Evolutionary conservation across 2,797 vertebrate species (phyloP), one percentile per base, ranked within the genome.

Genomic region (Picus viridis): DNA sequence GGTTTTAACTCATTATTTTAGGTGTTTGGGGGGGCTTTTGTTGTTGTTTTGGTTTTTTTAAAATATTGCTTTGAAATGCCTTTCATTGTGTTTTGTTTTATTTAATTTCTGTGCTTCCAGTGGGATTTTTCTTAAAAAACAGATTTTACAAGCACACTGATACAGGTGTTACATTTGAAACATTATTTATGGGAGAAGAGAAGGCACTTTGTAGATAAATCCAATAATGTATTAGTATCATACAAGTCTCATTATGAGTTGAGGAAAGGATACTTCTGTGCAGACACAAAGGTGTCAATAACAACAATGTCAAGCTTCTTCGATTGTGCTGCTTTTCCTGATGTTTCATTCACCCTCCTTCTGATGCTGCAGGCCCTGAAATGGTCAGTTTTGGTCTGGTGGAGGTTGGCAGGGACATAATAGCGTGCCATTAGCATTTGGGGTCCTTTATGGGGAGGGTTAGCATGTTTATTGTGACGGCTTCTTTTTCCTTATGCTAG

Each of bases 331-430:
- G 1, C 23, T 70, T 81, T 71, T 81, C 14, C 16, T 24, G 7
- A 20, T 63, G 7, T 47, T 84, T 83, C 0, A 0, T 14, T 29
- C 29, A 70, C 22, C 8, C 4, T 67, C 7, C 4, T 4, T 12
- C 20, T 45, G 12, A 36, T 90, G 6, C n/a, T 41, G 6, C 0
- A 0, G 10, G 39, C 65, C 29, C 49, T 67, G 43, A 47, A 83
- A 75, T 18, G 18, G 39, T 11, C 22, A 56, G 7, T 91, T 91
- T 61, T 23, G 30, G 9, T 47, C 34, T 61, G 12, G 2, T 67
- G 43, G 34, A 3, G 13, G 27, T 51, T 4, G 0, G 10, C n/a
- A 58, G 45, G n/a, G 13, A 2, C 51, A 16, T 63, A 58, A 26
- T 4, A 1, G 39, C 4, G 2, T 29, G 18, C 27, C 58, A 12